Percentiles rank a stretch among this genome's conserved stretches.
Evolutionary conservation across 2,888 invertebrate species (phyloP).

Genomic region (Helicoverpa assulta): DNA sequence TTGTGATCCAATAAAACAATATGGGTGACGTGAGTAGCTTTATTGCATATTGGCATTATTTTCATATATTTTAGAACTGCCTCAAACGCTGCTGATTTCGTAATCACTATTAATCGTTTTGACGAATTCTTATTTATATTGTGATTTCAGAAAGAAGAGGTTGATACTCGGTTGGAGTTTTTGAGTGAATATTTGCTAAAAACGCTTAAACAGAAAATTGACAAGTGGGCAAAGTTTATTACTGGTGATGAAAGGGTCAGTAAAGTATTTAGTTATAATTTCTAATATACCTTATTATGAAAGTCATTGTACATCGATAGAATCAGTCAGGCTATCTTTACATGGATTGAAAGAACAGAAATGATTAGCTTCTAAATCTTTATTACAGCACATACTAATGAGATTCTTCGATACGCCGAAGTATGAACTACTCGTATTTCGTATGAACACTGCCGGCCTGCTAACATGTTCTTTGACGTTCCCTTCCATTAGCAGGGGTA

Average conservation of each 20-base stretch:
- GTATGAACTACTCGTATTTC: constrained; percentile 89
- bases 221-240: constrained; percentile 97
- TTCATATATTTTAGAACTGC: no score
- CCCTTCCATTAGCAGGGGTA: constrained; percentile 91
- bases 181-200: constrained; percentile 93
- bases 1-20: constrained; percentile 25
- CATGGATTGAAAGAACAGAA: no score
- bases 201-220: constrained; percentile 94
- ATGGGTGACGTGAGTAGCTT: constrained; percentile 80
- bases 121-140: not conserved
- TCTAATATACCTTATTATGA: no score
- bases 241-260: constrained; percentile 92
- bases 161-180: constrained; percentile 94
- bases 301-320: no score
- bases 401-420: constrained; percentile 81
- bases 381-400: constrained; percentile 79
- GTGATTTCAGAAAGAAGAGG: constrained; percentile 70
- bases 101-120: no score
- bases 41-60: constrained; percentile 2
- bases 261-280: not conserved
- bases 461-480: constrained; percentile 92
- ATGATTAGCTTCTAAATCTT: not conserved
- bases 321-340: no score
- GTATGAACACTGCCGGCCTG: constrained; percentile 91
- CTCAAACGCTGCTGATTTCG: no score